A percentile compares a stretch with the other conserved stretches of the same genome.
phyloP scores from a whole-genome alignment of 1,140 invertebrate species.

The Ceratina japonica region DNA sequence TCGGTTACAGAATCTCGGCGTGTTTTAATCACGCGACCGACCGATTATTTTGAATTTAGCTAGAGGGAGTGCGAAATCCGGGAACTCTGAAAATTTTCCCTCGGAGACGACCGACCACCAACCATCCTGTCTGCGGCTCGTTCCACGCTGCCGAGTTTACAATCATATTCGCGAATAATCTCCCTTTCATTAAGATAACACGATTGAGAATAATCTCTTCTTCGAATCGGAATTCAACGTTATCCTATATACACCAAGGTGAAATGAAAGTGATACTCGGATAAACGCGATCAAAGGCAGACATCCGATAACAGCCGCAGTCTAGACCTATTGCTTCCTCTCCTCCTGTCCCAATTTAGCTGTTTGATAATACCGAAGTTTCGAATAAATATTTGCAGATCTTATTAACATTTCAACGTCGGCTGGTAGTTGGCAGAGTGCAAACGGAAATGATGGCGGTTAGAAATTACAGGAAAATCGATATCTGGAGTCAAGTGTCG shows the following conservation, averaged over 20 bases:
- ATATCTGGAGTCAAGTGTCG: conserved; percentile 29
- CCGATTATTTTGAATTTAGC: conserved; percentile 7
- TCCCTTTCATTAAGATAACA: neutral
- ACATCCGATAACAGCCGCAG: neutral
- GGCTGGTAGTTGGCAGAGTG: neutral
- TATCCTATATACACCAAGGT: neutral
- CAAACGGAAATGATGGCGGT: conserved; percentile 9
- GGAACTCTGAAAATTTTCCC: neutral
- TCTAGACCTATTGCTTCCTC: too few species aligned
- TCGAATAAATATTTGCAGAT: too few species aligned
- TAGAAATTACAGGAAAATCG: conserved; percentile 31
- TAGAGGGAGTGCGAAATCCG: neutral
- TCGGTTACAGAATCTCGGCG: conserved; percentile 42
- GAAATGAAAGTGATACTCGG: conserved; percentile 3
- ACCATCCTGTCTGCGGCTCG: too few species aligned
- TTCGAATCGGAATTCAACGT: neutral
- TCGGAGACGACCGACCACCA: neutral
- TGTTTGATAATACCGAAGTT: too few species aligned
- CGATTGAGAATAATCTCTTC: neutral
- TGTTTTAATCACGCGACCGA: neutral
- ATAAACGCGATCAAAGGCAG: conserved; percentile 1
- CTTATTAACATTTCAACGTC: too few species aligned
- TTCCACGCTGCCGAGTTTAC: neutral
- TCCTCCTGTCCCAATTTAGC: too few species aligned
- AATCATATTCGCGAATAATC: too few species aligned